A percentile compares a stretch with the other conserved stretches of the same genome.
Conservation (phyloP, 2,113 vertebrate species). For the Pitta sordida region DNA sequence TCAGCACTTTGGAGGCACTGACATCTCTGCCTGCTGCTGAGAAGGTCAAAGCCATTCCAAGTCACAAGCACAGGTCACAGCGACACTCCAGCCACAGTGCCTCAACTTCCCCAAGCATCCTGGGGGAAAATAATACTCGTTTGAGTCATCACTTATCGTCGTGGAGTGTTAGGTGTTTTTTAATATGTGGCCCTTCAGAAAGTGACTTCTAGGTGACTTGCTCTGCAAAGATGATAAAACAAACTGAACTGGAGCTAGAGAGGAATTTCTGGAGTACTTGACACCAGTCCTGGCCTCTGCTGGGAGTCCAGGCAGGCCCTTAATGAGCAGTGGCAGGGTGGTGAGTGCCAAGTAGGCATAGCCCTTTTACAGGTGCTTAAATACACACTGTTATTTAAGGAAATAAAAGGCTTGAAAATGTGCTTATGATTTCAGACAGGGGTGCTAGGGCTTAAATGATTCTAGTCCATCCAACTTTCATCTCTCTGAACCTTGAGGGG, state of each 20-base stretch:
- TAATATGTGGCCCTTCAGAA: not conserved
- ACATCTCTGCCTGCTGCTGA: not conserved
- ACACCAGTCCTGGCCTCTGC: not conserved
- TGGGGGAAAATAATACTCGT: not conserved
- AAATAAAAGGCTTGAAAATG: conserved; percentile 25
- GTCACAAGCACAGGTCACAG: not conserved
- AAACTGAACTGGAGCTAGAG: conserved; percentile 33
- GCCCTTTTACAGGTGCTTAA: conserved; percentile 22
- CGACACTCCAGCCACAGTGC: not conserved
- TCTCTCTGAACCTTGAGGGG: not conserved
- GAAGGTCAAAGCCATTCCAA: not conserved
- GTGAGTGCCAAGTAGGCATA: conserved; percentile 19
- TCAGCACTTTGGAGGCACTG: not conserved
- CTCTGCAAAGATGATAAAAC: conserved; percentile 24
- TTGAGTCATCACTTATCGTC: not conserved
- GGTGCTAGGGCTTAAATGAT: not conserved
- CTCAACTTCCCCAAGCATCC: not conserved
- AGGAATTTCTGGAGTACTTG: conserved; percentile 43
- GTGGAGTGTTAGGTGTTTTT: conserved; percentile 11
- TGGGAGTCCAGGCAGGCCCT: not conserved
- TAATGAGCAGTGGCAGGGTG: not conserved
- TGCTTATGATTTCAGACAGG: not conserved
- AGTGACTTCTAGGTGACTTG: not conserved
- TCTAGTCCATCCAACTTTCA: not conserved
- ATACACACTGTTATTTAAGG: not conserved